Evolutionary conservation across 2,797 vertebrate genomes (phyloP), one percentile per base, ranked within the genome.

Genomic region (Meda fulgida): DNA sequence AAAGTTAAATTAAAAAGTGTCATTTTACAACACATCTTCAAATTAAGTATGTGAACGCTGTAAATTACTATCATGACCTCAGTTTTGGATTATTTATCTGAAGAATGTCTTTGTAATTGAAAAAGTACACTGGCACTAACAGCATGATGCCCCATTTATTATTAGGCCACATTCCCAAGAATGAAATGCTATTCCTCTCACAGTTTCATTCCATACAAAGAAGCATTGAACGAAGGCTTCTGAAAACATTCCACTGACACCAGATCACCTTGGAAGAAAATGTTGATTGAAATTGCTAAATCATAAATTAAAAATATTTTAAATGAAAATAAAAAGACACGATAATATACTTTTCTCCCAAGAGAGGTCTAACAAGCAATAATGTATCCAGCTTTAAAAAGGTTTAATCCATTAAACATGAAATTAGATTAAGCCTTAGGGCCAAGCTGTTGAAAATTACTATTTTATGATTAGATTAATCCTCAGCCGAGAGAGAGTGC

Each of bases 381-480:
- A 88, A 78, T 86, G 79, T 86, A 78, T 82, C 66, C 67, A 89
- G 76, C 81, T 81, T 85, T 88, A 86, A 85, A 81, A 65, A 75
- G 55, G 46, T 87, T 86, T 87, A 88, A 87, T 87, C 86, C 89
- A 87, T 90, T 87, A 87, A 87, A 85, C 84, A 80, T 84, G 83
- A 87, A 89, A 89, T 87, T 86, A 85, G 83, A 88, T 89, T 87
- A 88, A 69, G 38, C 70, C 67, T 82, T 90, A 73, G 51, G 80
- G 83, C 80, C 78, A 70, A 76, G 51, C 70, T 53, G 72, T 76
- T 84, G 73, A 83, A 88, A 89, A 86, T 87, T 4, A 85, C 79
- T 85, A 67, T 86, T 84, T 85, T 85, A 75, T 88, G 81, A 91
- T 88, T 85, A 80, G 86, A 88, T 90, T 89, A 89, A 88, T 87